A percentile compares a stretch with the other conserved stretches of the same genome.
These are phyloP conservation scores for Drosophila tani DNA, from an alignment of 1,140 invertebrate genomes.

Conservation along the genomic window DNA sequence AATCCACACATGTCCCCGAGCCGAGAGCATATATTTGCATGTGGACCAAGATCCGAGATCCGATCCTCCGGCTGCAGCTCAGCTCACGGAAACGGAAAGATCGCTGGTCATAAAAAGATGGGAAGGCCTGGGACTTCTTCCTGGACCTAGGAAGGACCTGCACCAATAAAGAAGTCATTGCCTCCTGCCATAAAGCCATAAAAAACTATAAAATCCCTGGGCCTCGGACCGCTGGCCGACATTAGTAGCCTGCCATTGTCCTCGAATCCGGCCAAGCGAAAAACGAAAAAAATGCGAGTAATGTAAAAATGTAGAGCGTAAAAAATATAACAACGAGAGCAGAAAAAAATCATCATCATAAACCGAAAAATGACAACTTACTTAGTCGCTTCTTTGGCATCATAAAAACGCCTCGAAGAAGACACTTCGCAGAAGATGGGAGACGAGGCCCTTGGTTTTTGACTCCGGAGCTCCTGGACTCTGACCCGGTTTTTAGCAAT, in stretches of 20 bases:
- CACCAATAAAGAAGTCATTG: conserved; percentile 81
- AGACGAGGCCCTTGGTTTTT: conserved; percentile 29
- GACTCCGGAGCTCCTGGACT: conserved; percentile 21
- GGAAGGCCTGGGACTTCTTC: conserved; percentile 30
- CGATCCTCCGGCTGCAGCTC: neutral
- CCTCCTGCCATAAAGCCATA: conserved; percentile 70
- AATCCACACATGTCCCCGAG: conserved; percentile 41
- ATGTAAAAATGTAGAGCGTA: conserved; percentile 73
- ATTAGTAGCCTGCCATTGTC: conserved; percentile 69
- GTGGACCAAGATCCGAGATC: neutral
- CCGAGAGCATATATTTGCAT: too few relatives aligned
- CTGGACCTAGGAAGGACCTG: conserved; percentile 58
- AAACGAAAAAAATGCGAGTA: conserved; percentile 34
- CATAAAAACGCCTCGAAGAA: conserved; percentile 58
- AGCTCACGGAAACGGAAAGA: conserved; percentile 65
- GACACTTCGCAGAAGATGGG: conserved; percentile 24
- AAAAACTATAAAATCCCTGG: conserved; percentile 55
- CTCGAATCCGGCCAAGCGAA: conserved; percentile 12
- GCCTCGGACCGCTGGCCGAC: conserved; percentile 54
- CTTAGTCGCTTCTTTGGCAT: conserved; percentile 54
- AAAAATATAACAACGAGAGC: conserved; percentile 82
- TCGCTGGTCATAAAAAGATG: conserved; percentile 26
- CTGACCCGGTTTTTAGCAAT: conserved; percentile 60
- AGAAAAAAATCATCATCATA: conserved; percentile 73
- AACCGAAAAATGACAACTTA: conserved; percentile 67